Percentiles rank a stretch among this genome's conserved stretches.
Evolutionary conservation across 2,888 invertebrate genomes (phyloP).

Genomic region (Eupithecia dodoneata): DNA sequence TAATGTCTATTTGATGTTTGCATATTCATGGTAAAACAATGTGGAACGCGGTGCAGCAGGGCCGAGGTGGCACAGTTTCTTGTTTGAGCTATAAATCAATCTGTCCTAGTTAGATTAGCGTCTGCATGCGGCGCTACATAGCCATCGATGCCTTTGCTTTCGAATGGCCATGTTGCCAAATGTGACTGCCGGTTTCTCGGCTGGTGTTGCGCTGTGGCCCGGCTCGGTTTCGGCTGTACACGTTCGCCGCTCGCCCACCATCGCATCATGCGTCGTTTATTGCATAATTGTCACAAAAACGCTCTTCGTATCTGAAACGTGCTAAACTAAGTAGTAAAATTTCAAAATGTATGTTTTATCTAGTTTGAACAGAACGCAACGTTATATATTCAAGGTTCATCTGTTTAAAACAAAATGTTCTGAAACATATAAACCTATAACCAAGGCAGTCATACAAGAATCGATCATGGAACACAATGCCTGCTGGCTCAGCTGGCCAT

Average conservation of each 20-base stretch:
- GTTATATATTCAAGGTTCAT: constrained; percentile 41
- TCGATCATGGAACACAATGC: constrained; percentile 47
- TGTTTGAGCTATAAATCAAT: constrained; percentile 79
- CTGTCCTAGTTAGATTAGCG: constrained; percentile 78
- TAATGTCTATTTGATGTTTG: constrained; percentile 56
- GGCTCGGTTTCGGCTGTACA: constrained; percentile 49
- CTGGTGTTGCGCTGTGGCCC: constrained; percentile 46
- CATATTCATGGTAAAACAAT: constrained; percentile 77
- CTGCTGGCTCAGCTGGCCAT: constrained; percentile 64
- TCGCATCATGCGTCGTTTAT: constrained; percentile 34
- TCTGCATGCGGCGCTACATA: constrained; percentile 65
- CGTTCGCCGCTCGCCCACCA: constrained; percentile 48
- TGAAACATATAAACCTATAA: not conserved
- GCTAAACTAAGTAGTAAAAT: constrained; percentile 56
- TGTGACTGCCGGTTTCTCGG: constrained; percentile 60
- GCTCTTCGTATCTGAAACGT: constrained; percentile 74
- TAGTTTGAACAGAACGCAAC: constrained; percentile 12
- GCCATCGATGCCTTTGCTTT: constrained; percentile 72
- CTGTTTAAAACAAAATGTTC: not conserved
- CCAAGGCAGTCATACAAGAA: constrained; percentile 32
- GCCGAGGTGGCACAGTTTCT: constrained; percentile 81
- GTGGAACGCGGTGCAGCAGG: constrained; percentile 72
- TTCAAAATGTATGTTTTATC: constrained; percentile 54
- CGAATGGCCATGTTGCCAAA: constrained; percentile 72
- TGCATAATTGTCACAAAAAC: constrained; percentile 45